These are phyloP conservation scores for Furcifer pardalis DNA, from an alignment of 2,797 vertebrate genomes.

Conservation along the genomic window DNA sequence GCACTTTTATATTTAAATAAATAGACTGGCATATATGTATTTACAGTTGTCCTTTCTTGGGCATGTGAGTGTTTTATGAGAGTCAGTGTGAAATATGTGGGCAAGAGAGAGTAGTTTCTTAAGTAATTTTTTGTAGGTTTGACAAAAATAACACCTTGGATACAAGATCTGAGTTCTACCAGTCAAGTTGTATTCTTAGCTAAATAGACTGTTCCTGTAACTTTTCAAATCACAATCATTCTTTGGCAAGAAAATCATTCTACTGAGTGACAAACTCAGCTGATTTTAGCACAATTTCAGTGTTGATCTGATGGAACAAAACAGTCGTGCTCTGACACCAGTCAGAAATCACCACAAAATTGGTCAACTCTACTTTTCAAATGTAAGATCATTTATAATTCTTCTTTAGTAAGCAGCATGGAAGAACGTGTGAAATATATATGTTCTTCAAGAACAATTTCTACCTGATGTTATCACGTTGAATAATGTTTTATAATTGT, in stretches of 20 bases:
- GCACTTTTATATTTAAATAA: neutral
- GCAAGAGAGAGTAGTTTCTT: conserved; percentile 35
- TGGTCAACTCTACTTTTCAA: conserved; percentile 59
- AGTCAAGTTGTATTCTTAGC: conserved; percentile 62
- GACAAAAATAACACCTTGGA: conserved; percentile 45
- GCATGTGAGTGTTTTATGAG: no score
- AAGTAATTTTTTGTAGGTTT: conserved; percentile 22
- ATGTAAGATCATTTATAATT: conserved; percentile 48
- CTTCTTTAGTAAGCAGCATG: conserved; percentile 26
- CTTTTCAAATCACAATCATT: conserved; percentile 76
- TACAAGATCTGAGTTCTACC: conserved; percentile 70
- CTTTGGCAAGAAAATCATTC: conserved; percentile 77
- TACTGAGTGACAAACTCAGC: conserved; percentile 78
- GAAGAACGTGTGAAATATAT: conserved; percentile 27
- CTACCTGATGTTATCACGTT: conserved; percentile 19
- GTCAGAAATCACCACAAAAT: conserved; percentile 59
- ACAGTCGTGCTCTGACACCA: conserved; percentile 58
- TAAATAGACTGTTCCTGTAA: conserved; percentile 69
- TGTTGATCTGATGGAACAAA: conserved; percentile 75
- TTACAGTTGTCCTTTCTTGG: neutral
- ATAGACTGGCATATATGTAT: neutral
- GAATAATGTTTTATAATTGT: neutral
- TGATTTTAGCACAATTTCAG: conserved; percentile 77
- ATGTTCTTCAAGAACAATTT: conserved; percentile 21
- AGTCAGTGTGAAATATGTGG: neutral